These are phyloP conservation scores for Patiria pectinifera DNA, from an alignment of 53 echinoderm and acorn worm genomes.

Conservation along the genomic window DNA sequence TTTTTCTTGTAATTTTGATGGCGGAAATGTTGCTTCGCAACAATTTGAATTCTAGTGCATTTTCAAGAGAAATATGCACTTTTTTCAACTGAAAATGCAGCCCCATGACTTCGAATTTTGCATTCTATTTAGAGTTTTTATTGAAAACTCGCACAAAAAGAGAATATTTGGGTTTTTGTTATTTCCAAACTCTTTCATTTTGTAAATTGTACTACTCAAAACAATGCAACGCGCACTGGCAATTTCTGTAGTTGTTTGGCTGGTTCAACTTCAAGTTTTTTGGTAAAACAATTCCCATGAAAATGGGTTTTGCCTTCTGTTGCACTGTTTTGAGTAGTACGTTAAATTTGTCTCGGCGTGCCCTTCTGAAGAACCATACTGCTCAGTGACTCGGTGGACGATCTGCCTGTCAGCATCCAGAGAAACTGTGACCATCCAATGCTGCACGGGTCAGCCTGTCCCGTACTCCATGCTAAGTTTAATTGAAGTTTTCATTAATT, in stretches of 20 bases:
- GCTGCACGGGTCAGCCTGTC: constrained; percentile 4
- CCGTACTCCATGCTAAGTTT: constrained; percentile 11
- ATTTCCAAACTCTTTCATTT: background rate
- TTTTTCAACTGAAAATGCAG: background rate
- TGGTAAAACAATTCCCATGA: background rate
- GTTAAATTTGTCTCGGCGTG: background rate
- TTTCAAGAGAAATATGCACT: no score
- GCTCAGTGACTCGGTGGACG: background rate
- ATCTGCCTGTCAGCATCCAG: background rate
- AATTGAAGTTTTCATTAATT: constrained; percentile 12
- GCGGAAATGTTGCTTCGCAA: no score
- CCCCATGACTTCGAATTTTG: background rate
- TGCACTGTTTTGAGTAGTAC: background rate
- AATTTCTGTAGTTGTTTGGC: background rate
- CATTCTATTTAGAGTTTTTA: background rate
- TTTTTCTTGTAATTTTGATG: no score
- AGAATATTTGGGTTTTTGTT: background rate
- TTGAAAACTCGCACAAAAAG: background rate
- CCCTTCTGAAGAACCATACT: background rate
- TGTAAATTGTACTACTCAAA: background rate
- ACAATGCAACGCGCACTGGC: background rate
- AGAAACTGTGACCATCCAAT: constrained; percentile 1
- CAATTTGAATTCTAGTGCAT: no score
- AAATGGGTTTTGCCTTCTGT: background rate
- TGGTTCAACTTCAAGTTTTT: no score